Conservation (phyloP, 2,113 vertebrate species). For the Lagopus leucura region DNA sequence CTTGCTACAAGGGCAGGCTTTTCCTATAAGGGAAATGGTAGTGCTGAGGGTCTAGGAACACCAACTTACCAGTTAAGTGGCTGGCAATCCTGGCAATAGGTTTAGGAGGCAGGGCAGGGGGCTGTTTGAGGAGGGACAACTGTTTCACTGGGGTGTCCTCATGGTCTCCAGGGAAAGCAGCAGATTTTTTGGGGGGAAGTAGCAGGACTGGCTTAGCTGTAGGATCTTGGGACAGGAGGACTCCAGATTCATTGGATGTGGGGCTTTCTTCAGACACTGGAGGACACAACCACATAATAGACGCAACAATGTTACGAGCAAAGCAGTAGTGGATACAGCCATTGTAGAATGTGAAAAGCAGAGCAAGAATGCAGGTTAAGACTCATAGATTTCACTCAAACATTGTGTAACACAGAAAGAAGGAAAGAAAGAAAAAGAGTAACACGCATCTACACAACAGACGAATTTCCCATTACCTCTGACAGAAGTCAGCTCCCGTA, state of each 20-base stretch:
- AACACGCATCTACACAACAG: slow-evolving; percentile 34
- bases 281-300: slow-evolving; percentile 82
- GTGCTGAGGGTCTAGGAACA: slow-evolving; percentile 10
- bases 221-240: slow-evolving; percentile 91
- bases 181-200: slow-evolving; percentile 90
- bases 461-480: slow-evolving; percentile 2
- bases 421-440: background rate
- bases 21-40: slow-evolving; percentile 40
- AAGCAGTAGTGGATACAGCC: slow-evolving; percentile 41
- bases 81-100: slow-evolving; percentile 94
- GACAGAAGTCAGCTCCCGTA: background rate
- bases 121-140: slow-evolving; percentile 94
- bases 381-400: slow-evolving; percentile 37
- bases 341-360: slow-evolving; percentile 47
- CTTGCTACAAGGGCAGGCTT: background rate
- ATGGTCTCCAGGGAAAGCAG: slow-evolving; percentile 89
- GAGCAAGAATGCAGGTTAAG: slow-evolving; percentile 14
- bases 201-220: slow-evolving; percentile 90
- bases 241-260: slow-evolving; percentile 86
- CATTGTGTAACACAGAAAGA: background rate
- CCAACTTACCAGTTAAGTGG: slow-evolving; percentile 93
- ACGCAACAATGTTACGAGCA: slow-evolving; percentile 80
- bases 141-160: slow-evolving; percentile 93
- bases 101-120: slow-evolving; percentile 97
- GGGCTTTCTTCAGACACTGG: slow-evolving; percentile 92